Percentiles rank a stretch among this genome's conserved stretches.
phyloP scores from a whole-genome alignment of 2,797 vertebrate genomes.

The Melanotaenia parkinsoni region DNA sequence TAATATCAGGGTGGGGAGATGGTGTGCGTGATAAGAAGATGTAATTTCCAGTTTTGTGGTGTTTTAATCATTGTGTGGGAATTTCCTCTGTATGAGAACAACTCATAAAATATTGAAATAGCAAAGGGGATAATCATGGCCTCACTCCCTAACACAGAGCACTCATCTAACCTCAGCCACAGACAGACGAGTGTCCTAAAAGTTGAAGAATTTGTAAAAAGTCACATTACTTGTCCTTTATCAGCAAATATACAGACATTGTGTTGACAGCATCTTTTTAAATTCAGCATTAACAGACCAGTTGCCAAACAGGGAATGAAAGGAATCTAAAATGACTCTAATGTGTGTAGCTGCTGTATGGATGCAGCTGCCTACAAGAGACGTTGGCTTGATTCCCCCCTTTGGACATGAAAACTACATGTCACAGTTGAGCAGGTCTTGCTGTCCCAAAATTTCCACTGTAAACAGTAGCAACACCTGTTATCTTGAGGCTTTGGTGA shows the following conservation, averaged over 20 bases:
- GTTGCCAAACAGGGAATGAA: conserved; percentile 53
- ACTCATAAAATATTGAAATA: conserved; percentile 17
- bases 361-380: conserved; percentile 58
- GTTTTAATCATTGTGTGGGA: conserved; percentile 54
- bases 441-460: conserved; percentile 58
- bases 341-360: conserved; percentile 41
- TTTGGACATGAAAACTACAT: conserved; percentile 54
- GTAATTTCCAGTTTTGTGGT: conserved; percentile 73
- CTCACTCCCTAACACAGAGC: conserved; percentile 20
- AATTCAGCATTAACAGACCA: conserved; percentile 16
- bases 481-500: conserved; percentile 41
- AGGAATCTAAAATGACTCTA: conserved; percentile 61
- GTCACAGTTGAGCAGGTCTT: conserved; percentile 56
- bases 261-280: conserved; percentile 24
- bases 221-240: conserved; percentile 11
- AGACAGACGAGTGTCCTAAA: not conserved
- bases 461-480: conserved; percentile 56
- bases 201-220: not conserved
- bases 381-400: conserved; percentile 64
- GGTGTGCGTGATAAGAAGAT: conserved; percentile 72
- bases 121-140: conserved; percentile 1
- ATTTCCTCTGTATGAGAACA: conserved; percentile 49
- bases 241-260: not conserved
- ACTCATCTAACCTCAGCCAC: conserved; percentile 17
- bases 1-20: conserved; percentile 74